Conservation (phyloP, 2,797 vertebrate species). For the Onychomys arenicola region DNA sequence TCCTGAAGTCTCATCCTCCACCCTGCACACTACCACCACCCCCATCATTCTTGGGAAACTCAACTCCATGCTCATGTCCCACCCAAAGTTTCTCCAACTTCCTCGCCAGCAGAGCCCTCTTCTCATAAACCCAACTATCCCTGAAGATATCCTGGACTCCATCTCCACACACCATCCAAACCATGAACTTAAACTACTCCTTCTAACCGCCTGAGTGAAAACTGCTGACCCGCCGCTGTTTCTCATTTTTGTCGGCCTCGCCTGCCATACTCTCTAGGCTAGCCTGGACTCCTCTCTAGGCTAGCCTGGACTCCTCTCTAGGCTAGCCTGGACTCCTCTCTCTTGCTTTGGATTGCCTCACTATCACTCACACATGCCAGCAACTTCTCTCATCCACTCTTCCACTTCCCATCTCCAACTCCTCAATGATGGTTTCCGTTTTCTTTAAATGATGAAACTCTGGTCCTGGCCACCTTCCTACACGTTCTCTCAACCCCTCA, state of each 20-base stretch:
- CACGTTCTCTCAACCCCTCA: not conserved
- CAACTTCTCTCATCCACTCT: not conserved
- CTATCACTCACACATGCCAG: not conserved
- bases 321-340: not conserved
- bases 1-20: not conserved
- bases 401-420: not conserved
- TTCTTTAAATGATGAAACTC: not conserved
- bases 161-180: not conserved
- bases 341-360: not conserved
- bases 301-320: not conserved
- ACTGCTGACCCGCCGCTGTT: too few relatives aligned
- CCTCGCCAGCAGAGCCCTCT: too few relatives aligned
- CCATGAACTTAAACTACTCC: not conserved
- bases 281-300: not conserved
- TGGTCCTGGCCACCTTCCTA: not conserved
- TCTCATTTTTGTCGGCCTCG: not conserved
- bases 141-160: not conserved
- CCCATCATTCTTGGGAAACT: not conserved
- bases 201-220: accelerated
- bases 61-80: accelerated
- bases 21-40: not conserved
- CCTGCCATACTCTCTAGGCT: not conserved
- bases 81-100: not conserved
- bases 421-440: not conserved
- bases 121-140: not conserved